Conservation (phyloP, 2,113 vertebrate species). For the Pardalotus punctatus region DNA sequence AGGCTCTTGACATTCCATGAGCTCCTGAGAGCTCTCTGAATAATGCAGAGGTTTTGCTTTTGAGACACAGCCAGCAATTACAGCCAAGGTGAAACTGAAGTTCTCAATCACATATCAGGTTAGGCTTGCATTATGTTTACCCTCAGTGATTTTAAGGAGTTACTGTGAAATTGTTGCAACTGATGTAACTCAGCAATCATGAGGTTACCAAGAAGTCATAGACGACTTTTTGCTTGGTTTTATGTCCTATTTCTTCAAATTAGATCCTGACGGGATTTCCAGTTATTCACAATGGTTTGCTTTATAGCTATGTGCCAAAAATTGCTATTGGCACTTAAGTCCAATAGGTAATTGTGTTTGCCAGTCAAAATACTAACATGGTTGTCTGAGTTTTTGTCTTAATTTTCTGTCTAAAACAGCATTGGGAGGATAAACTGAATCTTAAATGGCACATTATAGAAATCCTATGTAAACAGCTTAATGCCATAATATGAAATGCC, state of each 20-base stretch:
- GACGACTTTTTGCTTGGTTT: neutral
- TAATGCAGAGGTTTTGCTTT: neutral
- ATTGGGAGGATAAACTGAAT: neutral
- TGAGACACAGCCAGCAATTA: neutral
- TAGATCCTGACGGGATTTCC: constrained; percentile 27
- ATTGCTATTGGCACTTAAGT: neutral
- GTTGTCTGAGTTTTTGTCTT: neutral
- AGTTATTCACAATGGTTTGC: constrained; percentile 6
- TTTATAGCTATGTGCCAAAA: neutral
- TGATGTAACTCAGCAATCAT: neutral
- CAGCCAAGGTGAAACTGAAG: neutral
- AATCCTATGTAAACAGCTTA: neutral
- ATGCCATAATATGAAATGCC: neutral
- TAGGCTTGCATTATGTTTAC: neutral
- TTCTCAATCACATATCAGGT: neutral
- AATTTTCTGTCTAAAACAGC: neutral
- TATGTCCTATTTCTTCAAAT: neutral
- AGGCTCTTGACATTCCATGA: constrained; percentile 22
- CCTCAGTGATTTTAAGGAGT: neutral
- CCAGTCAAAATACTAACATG: neutral
- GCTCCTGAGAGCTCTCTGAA: neutral
- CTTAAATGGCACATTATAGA: neutral
- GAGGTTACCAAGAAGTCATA: neutral
- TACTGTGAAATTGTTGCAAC: neutral
- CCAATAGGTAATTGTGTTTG: neutral